Evolutionary conservation across 2,888 invertebrate genomes (phyloP), one percentile per base, ranked within the genome.

Genomic region (Orthosia cruda): DNA sequence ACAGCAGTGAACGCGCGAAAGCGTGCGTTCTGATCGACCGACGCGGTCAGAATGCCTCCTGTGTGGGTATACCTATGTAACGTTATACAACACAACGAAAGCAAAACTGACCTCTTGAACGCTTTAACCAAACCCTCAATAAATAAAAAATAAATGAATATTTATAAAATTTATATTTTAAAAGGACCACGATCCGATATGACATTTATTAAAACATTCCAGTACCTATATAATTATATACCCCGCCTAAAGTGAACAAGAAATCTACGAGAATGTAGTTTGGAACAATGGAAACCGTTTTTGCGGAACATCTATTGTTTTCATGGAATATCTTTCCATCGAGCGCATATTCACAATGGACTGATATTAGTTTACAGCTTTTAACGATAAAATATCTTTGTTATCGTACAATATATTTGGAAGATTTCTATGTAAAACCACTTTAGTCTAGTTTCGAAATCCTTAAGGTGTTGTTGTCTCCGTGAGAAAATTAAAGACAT

Each of bases 281-380:
- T 58, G 86, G 88, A 92, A 94, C 93, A 93, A 91, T 94, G 91
- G 92, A 91, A 93, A 89, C 88, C 90, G 89, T 91, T 93, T 92
- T 91, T 89, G 91, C 91, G 90, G 91, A 93, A 94, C 92, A 87
- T 83, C 91, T 87, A 94, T 96, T 95, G 95, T 95, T 94, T 93
- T 87, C 88, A 89, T 84, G 80, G 86, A 92, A 94, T 94, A 92
- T 92, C 92, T 93, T 94, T 95, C 94, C 93, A 89, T 89, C 87
- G 89, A 92, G 81, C 89, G 92, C 91, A 91, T 89, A 89, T 92
- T 89, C 84, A 93, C 94, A 95, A 95, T 95, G 89, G 92, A 80
- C 79, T 89, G 91, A 93, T 93, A 95, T 92, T 92, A 90, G 85
- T 93, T 93, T 93, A 93, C 90, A 90, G 88, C 89, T 91, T 89